Conservation (phyloP, 2,888 invertebrate species). For the Notodonta dromedarius region DNA sequence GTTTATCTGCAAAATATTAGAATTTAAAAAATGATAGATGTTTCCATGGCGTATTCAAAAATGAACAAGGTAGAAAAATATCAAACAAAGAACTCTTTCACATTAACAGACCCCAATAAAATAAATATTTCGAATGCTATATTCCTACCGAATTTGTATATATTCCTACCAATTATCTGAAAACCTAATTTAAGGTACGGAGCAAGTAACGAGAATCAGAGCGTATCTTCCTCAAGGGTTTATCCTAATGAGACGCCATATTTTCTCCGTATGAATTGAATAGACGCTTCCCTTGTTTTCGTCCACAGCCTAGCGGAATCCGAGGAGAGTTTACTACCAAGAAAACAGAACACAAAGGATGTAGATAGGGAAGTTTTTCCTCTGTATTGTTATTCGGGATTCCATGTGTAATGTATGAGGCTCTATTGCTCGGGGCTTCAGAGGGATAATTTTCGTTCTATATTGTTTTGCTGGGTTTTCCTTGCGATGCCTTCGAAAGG, state of each 20-base stretch:
- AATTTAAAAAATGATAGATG: no score
- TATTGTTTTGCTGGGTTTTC: conserved; percentile 49
- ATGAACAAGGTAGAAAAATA: no score
- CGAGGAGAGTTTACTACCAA: conserved; percentile 12
- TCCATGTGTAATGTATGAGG: conserved; percentile 43
- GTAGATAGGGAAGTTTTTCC: conserved; percentile 21
- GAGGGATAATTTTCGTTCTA: conserved; percentile 51
- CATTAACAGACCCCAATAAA: no score
- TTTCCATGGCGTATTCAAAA: no score
- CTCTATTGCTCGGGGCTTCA: conserved; percentile 46
- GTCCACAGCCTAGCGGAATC: conserved; percentile 32
- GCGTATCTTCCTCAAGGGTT: conserved; percentile 3
- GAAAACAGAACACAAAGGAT: conserved; percentile 27
- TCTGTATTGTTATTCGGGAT: conserved; percentile 44
- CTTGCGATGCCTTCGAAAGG: conserved; percentile 45
- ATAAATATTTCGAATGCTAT: no score
- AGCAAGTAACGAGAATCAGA: conserved; percentile 9
- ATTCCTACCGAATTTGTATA: no score
- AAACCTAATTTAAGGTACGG: conserved; percentile 1
- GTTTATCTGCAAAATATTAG: no score
- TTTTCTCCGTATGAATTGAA: conserved; percentile 7
- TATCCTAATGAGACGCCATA: conserved; percentile 7
- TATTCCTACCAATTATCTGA: background rate
- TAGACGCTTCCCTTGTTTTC: conserved; percentile 12
- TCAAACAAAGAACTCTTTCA: no score